Base-by-base conservation (phyloP, 2,888 invertebrate genomes). In the Parnassius mnemosyne region DNA sequence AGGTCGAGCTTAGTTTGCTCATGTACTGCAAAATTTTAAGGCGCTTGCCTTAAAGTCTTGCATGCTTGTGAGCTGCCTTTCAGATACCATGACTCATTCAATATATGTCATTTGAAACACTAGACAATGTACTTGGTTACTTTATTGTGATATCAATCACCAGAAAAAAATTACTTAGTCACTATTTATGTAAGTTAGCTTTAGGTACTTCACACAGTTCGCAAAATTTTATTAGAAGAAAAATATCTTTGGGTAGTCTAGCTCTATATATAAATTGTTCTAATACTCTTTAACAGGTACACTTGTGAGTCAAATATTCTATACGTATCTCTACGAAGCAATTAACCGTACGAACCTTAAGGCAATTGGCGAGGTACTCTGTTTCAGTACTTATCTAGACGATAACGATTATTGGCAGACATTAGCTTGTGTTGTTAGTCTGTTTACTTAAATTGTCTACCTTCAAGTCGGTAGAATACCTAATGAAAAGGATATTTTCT, bases 321-420 rank as follows among this genome's bases (percentile, higher is more conserved):
- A 65, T 62, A 67, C 66, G 66, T 68, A 65, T 64, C 67, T 65
- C 65, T 67, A 69, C 63, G 65, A 57, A 68, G 73, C 77, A 81
- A 83, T 86, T 81, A 86, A 75, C 74, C 68, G 69, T 76, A 70
- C 75, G 78, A 81, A 84, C 80, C 81, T 79, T 75, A 66, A 78
- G 77, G 78, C 82, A 85, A 84, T 86, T 83, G 82, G 80, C 75
- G 71, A 78, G 75, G 79, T 81, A 74, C 80, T 83, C 76, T 68
- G 77, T 79, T 75, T 77, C 72, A 77, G 80, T 74, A 81, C 79
- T 87, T 84, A 83, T 81, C 81, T 80, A 66, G 72, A 83, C 73
- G 82, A 81, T 87, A 87, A 89, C 82, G 85, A 80, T 87, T 87
- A 89, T 87, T 84, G 81, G 82, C 73, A 69, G 71, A 77, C 83